A percentile compares a stretch with the other conserved stretches of the same genome.
Conservation (phyloP, 1,140 invertebrate genomes). For the Cotesia vestalis region DNA sequence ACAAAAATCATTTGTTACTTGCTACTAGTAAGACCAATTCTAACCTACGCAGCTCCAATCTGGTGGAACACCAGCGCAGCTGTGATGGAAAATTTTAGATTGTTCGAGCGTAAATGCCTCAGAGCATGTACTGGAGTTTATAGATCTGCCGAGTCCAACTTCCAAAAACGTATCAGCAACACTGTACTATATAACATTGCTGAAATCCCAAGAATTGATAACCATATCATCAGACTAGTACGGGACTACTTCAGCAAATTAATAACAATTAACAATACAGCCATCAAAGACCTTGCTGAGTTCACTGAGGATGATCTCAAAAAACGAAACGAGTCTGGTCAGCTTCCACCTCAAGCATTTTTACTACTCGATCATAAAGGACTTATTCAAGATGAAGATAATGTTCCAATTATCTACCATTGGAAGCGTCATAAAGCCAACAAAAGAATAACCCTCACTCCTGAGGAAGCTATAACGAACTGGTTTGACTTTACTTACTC, state of each 20-base stretch:
- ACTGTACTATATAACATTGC: neutral
- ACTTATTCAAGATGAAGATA: conserved; percentile 1
- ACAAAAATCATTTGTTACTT: conserved; percentile 39
- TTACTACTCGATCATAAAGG: neutral
- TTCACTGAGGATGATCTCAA: no score
- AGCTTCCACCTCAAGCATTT: no score
- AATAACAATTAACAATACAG: no score
- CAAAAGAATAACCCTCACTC: conserved; percentile 1
- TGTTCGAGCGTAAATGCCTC: conserved; percentile 27
- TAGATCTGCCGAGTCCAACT: conserved; percentile 1
- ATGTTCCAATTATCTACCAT: conserved; percentile 14
- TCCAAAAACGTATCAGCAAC: neutral
- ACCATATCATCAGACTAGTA: neutral
- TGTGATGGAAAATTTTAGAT: conserved; percentile 10
- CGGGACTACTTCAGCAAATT: no score
- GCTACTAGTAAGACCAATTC: conserved; percentile 37
- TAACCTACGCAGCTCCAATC: conserved; percentile 34
- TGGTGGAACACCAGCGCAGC: conserved; percentile 30
- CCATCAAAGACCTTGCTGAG: no score
- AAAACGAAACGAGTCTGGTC: no score
- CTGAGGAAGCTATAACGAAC: neutral
- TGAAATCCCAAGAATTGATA: conserved; percentile 15
- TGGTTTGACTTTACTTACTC: neutral
- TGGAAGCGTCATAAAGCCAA: neutral
- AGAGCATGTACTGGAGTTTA: neutral